These are phyloP conservation scores for Gryllus bimaculatus DNA, from an alignment of 1,140 invertebrate species.

Conservation along the genomic window DNA sequence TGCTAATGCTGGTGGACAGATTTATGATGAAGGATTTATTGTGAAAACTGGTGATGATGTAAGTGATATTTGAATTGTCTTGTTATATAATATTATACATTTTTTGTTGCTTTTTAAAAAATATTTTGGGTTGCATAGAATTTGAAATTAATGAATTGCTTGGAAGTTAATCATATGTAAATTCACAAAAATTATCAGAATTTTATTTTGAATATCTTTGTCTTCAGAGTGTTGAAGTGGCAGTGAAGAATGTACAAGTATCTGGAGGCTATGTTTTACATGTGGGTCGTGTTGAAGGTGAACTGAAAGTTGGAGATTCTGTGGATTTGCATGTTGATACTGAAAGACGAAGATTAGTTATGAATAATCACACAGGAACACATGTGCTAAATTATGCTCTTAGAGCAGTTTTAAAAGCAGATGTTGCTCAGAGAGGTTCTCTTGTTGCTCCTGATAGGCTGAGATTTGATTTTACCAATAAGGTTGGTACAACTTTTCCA, in stretches of 20 bases:
- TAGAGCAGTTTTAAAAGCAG: constrained; percentile 75
- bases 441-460: constrained; percentile 94
- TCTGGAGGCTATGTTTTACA: constrained; percentile 94
- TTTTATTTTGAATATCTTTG: constrained; percentile 6
- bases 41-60: constrained; percentile 75
- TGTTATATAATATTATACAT: background rate
- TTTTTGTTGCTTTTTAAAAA: background rate
- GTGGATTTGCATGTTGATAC: constrained; percentile 76
- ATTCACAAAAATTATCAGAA: too few relatives aligned
- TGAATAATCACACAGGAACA: constrained; percentile 99
- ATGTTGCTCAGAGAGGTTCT: constrained; percentile 94
- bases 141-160: background rate
- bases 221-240: constrained; percentile 70
- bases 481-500: constrained; percentile 40
- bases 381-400: constrained; percentile 94
- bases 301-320: constrained; percentile 75
- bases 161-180: background rate
- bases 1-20: constrained; percentile 97
- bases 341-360: constrained; percentile 71
- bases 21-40: constrained; percentile 93
- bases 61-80: constrained; percentile 18
- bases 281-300: constrained; percentile 78
- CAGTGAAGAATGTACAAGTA: constrained; percentile 91
- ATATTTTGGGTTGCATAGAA: background rate
- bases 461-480: constrained; percentile 95